phyloP scores from a whole-genome alignment of 2,797 vertebrate genomes.

The Phrynocephalus vlangalii region DNA sequence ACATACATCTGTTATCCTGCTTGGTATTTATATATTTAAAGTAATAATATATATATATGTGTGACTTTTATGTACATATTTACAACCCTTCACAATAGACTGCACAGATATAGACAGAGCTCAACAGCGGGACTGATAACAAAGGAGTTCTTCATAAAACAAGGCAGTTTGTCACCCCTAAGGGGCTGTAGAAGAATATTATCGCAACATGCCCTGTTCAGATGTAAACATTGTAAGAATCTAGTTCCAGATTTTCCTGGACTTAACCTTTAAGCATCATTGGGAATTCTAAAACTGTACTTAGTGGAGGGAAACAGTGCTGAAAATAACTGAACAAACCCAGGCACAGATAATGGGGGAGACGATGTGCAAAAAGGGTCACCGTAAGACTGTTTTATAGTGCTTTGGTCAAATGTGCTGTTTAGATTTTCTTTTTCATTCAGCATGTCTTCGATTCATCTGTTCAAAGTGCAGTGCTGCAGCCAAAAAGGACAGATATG shows the following conservation, averaged over 20 bases:
- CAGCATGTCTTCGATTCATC: conserved; percentile 43
- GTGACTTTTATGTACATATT: conserved; percentile 81
- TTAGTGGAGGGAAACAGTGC: conserved; percentile 54
- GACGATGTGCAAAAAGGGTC: conserved; percentile 34
- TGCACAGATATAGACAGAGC: conserved; percentile 80
- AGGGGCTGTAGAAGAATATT: conserved; percentile 53
- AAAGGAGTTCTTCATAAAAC: conserved; percentile 73
- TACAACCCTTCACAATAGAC: conserved; percentile 82
- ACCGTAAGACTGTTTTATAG: conserved; percentile 61
- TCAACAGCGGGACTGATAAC: conserved; percentile 68
- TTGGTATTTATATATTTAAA: conserved; percentile 9
- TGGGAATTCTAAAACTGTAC: conserved; percentile 52
- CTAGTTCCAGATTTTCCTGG: conserved; percentile 56
- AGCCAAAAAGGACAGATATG: conserved; percentile 53
- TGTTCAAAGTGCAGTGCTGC: conserved; percentile 57
- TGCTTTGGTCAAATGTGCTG: conserved; percentile 45
- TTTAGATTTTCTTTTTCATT: conserved; percentile 46
- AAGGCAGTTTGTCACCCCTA: conserved; percentile 66
- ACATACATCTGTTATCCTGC: background rate
- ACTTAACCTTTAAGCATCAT: conserved; percentile 43
- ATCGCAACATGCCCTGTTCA: conserved; percentile 54
- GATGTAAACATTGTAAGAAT: conserved; percentile 66
- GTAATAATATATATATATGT: conserved; percentile 78
- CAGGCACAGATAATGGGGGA: conserved; percentile 55
- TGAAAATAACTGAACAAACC: conserved; percentile 48